A percentile compares a stretch with the other conserved stretches of the same genome.
These are phyloP conservation scores for Antedon mediterranea DNA, from an alignment of 53 echinoderm and acorn worm genomes.

Conservation along the genomic window DNA sequence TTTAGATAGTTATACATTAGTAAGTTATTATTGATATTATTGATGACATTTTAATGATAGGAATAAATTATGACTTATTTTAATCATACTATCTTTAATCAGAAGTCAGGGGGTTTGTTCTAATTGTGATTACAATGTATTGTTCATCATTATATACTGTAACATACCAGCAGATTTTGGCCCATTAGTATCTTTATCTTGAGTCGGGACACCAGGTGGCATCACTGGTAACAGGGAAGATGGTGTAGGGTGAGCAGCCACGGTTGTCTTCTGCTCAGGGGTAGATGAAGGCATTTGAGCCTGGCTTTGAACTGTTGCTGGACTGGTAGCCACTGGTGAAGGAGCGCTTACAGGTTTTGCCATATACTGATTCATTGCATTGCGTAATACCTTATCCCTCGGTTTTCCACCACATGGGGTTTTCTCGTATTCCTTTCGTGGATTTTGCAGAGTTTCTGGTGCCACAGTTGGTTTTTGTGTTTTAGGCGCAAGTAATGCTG, in stretches of 20 bases:
- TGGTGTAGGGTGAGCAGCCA: constrained; percentile 15
- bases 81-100: too few relatives aligned
- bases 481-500: constrained; percentile 64
- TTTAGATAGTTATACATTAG: too few relatives aligned
- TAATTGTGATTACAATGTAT: too few relatives aligned
- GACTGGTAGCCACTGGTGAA: not conserved
- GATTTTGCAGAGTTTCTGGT: constrained; percentile 39
- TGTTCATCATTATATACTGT: too few relatives aligned
- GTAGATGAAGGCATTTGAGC: not conserved
- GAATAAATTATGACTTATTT: too few relatives aligned
- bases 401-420: constrained; percentile 1
- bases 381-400: not conserved
- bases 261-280: not conserved
- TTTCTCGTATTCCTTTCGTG: constrained; percentile 38
- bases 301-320: not conserved
- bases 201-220: constrained; percentile 4
- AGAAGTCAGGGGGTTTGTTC: too few relatives aligned
- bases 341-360: not conserved
- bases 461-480: not conserved
- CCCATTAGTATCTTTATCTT: constrained; percentile 6
- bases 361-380: not conserved
- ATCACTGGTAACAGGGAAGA: constrained; percentile 15
- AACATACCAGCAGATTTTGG: constrained; percentile 11
- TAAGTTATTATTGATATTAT: too few relatives aligned
- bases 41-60: too few relatives aligned